Conservation (phyloP, 2,888 invertebrate species). For the Chrysolina americana region DNA sequence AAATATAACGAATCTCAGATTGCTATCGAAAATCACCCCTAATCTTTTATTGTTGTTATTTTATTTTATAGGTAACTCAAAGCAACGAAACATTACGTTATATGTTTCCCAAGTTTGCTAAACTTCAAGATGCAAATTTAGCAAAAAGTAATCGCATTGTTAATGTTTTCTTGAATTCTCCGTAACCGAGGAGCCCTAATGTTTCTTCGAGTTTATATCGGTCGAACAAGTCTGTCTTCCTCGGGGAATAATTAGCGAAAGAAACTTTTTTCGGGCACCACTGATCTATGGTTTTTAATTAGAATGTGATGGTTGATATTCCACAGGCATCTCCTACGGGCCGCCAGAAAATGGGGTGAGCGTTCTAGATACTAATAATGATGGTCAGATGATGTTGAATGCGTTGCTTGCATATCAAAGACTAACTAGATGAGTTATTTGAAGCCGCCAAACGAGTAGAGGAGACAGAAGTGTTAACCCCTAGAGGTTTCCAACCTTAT, state of each 20-base stretch:
- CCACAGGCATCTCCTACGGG: constrained; percentile 33
- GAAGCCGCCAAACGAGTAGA: constrained; percentile 44
- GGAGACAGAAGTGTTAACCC: constrained; percentile 44
- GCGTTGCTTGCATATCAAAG: constrained; percentile 51
- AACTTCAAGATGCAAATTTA: neutral
- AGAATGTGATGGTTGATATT: constrained; percentile 39
- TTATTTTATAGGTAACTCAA: too few species aligned
- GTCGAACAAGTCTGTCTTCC: constrained; percentile 16
- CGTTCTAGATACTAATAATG: constrained; percentile 45
- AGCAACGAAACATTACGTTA: neutral
- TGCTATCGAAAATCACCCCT: too few species aligned
- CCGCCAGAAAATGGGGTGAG: constrained; percentile 37
- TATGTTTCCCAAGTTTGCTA: neutral
- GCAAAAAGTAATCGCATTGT: neutral
- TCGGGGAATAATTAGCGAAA: constrained; percentile 22
- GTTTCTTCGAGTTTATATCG: constrained; percentile 1
- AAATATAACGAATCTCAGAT: too few species aligned
- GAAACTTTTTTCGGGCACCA: constrained; percentile 27
- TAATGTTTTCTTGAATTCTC: constrained; percentile 9
- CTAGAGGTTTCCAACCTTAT: constrained; percentile 39
- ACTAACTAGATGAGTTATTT: constrained; percentile 46
- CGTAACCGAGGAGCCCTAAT: constrained; percentile 12
- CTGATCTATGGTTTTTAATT: constrained; percentile 44
- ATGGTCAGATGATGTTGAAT: constrained; percentile 46
- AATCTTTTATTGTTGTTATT: too few species aligned